Conservation (phyloP, 2,113 vertebrate species). For the Festucalex cinctus region DNA sequence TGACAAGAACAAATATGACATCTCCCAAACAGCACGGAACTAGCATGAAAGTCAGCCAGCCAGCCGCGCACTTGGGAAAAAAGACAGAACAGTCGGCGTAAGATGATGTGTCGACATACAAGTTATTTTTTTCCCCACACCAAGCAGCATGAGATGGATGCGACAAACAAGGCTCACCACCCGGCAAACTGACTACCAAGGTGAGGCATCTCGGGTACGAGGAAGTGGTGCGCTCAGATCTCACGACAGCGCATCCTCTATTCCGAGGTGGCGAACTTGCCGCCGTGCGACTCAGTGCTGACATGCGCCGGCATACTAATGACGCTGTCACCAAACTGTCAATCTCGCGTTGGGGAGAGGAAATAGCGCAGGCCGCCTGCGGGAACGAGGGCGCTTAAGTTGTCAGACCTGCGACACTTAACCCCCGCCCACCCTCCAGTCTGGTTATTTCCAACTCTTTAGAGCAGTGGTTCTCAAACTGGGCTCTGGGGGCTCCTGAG, state of each 20-base stretch:
- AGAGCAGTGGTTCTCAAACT: background rate
- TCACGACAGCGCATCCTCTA: constrained; percentile 53
- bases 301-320: constrained; percentile 59
- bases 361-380: constrained; percentile 26
- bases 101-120: constrained; percentile 44
- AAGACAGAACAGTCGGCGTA: constrained; percentile 50
- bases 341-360: constrained; percentile 49
- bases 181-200: constrained; percentile 51
- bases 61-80: constrained; percentile 51
- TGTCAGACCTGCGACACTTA: constrained; percentile 30
- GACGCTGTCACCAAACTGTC: constrained; percentile 65
- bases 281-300: constrained; percentile 52
- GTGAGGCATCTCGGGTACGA: constrained; percentile 4
- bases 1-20: constrained; percentile 33
- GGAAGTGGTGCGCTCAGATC: constrained; percentile 33
- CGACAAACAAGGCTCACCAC: constrained; percentile 72
- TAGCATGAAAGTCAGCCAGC: constrained; percentile 36
- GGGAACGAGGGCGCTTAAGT: constrained; percentile 37
- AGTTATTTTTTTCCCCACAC: constrained; percentile 5
- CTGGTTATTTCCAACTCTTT: constrained; percentile 15
- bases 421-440: background rate
- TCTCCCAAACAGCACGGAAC: constrained; percentile 46
- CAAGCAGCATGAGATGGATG: constrained; percentile 82
- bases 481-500: background rate
- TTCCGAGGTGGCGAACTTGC: constrained; percentile 53